Evolutionary conservation across 1,140 invertebrate species (phyloP), one percentile per base, ranked within the genome.

Genomic region (Oryctes rhinoceros): DNA sequence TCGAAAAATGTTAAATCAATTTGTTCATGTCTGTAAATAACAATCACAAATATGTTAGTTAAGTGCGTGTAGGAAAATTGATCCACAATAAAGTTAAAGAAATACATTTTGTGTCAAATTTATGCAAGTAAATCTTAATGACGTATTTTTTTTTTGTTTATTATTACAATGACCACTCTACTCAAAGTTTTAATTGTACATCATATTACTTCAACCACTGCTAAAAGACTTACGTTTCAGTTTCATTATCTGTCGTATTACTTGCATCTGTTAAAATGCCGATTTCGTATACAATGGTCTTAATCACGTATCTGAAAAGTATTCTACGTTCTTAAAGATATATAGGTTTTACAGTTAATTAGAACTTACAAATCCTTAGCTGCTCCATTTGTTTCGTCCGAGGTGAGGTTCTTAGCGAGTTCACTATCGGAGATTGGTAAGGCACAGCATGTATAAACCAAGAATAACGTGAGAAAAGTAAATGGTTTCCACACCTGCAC

Each of bases 211-310:
- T 3, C 24, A 71, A 30, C 24, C 15, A 7, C 39, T 44, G 39
- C 9, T 15, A 3, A 71, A 10, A 37, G 35, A 78, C 78, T 80
- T 81, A 79, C 80, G 65, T 76, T 76, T 81, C 78, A 20, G 62
- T 77, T 5, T 44, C 37, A 80, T 74, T 87, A 47, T 88, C 88
- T 1, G 85, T 87, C 39, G 88, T 86, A 76, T 88, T 90, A 65
- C 85, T 84, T 9, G 86, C 88, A 79, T 91, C 89, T 13, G 90
- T 90, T 37, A 91, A 85, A 79, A 91, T 90, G 65, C 90, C 90
- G 80, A 91, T 90, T 86, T 91, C 90, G 83, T 91, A 91, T 48
- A 91, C 90, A 20, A 91, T 87, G 2, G 90, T 90, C 82, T 89
- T 90, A 80, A 91, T 90, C 18, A 91, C 88, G 79, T 91, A 91